Conservation (phyloP, 2,888 invertebrate genomes). For the Mythimna loreyi region DNA sequence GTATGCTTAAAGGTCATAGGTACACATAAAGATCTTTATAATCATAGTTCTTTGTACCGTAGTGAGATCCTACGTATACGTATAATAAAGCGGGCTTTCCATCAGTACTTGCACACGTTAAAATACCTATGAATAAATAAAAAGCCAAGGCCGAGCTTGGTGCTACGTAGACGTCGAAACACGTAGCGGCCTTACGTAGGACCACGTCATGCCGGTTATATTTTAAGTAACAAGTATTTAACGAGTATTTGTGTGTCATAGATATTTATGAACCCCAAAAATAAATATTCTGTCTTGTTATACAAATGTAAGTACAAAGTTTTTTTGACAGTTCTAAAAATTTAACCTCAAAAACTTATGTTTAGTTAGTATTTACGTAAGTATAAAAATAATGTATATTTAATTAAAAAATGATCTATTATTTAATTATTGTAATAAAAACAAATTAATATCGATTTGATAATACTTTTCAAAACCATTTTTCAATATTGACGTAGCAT, state of each 20-base stretch:
- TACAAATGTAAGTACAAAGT: background rate
- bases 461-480: conserved; percentile 11
- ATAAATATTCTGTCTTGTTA: background rate
- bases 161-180: conserved; percentile 49
- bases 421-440: background rate
- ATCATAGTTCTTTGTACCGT: background rate
- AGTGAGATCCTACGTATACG: background rate
- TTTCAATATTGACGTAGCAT: conserved; percentile 4
- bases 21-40: background rate
- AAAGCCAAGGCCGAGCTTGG: conserved; percentile 46
- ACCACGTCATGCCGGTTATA: conserved; percentile 53
- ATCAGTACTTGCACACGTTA: conserved; percentile 1
- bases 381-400: background rate
- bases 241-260: conserved; percentile 39
- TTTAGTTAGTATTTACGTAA: too few relatives aligned
- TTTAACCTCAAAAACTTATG: background rate
- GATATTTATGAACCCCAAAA: conserved; percentile 12
- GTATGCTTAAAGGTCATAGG: background rate
- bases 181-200: conserved; percentile 58
- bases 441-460: background rate
- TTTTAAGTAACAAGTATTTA: conserved; percentile 51
- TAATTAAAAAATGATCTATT: too few relatives aligned
- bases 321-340: background rate
- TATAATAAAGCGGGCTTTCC: background rate
- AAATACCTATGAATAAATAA: conserved; percentile 55